phyloP scores from a whole-genome alignment of 2,113 vertebrate genomes.

The Zosterops pallidus region DNA sequence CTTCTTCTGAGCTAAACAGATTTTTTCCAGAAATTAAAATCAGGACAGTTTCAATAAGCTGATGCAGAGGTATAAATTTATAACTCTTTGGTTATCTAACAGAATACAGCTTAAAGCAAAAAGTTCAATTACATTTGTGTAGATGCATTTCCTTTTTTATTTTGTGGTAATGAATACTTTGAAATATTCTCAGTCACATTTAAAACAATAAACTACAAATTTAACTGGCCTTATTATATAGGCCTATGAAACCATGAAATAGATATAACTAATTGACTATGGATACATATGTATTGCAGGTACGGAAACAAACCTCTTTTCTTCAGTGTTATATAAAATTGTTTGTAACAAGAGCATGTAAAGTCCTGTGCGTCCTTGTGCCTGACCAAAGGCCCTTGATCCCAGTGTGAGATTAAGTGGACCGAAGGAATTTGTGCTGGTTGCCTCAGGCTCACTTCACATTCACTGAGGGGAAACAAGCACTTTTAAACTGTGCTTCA shows the following conservation, averaged over 20 bases:
- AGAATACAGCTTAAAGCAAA: background rate
- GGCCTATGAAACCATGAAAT: background rate
- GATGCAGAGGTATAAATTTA: background rate
- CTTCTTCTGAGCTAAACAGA: background rate
- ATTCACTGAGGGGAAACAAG: slow-evolving; percentile 16
- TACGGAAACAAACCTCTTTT: background rate
- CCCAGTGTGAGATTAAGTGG: background rate
- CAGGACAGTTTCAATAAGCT: background rate
- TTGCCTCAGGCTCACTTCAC: slow-evolving; percentile 34
- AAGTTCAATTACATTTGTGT: background rate
- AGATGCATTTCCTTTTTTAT: background rate
- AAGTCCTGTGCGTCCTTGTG: background rate
- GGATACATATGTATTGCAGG: accelerated
- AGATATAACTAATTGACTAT: background rate
- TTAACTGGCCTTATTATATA: background rate
- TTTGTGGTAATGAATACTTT: background rate
- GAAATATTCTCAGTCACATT: background rate
- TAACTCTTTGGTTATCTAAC: background rate
- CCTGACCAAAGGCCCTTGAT: background rate
- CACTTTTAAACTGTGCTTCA: background rate
- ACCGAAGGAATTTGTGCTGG: background rate
- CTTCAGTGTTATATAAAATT: background rate
- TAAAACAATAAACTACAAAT: background rate
- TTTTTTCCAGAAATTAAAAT: background rate
- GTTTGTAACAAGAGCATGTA: background rate